These are phyloP conservation scores for Sycophila texana DNA, from an alignment of 2,888 invertebrate genomes.

Conservation along the genomic window DNA sequence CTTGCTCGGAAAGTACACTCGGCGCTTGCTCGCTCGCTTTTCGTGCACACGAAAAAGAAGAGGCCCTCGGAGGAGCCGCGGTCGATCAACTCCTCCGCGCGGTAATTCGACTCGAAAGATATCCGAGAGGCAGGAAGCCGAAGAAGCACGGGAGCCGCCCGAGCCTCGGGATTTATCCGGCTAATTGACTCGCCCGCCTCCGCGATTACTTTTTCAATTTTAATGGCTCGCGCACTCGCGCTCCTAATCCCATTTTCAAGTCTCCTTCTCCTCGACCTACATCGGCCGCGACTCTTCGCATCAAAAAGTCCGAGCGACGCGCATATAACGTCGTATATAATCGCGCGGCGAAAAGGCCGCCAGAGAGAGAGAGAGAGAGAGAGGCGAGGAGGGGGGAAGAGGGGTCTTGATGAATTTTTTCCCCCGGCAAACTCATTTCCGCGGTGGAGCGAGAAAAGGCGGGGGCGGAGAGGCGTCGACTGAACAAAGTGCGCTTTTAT, in stretches of 20 bases:
- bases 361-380: too few species aligned
- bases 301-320: too few species aligned
- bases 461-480: not conserved
- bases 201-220: slow-evolving; percentile 45
- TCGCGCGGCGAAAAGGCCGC: too few species aligned
- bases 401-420: slow-evolving; percentile 42
- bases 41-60: not conserved
- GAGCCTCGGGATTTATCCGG: slow-evolving; percentile 33
- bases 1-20: not conserved
- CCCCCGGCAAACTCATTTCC: slow-evolving; percentile 37
- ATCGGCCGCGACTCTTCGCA: not conserved
- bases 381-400: not conserved
- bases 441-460: not conserved
- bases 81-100: slow-evolving; percentile 16
- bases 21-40: not conserved
- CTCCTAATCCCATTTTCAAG: slow-evolving; percentile 3
- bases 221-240: slow-evolving; percentile 4
- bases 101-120: slow-evolving; percentile 29
- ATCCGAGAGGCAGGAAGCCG: not conserved
- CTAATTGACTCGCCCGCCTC: slow-evolving; percentile 42
- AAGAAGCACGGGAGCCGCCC: too few species aligned
- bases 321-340: too few species aligned
- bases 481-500: slow-evolving; percentile 8
- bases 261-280: not conserved
- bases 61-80: not conserved